Evolutionary conservation across 2,888 invertebrate genomes (phyloP), one percentile per base, ranked within the genome.

Genomic region (Eupithecia insigniata): DNA sequence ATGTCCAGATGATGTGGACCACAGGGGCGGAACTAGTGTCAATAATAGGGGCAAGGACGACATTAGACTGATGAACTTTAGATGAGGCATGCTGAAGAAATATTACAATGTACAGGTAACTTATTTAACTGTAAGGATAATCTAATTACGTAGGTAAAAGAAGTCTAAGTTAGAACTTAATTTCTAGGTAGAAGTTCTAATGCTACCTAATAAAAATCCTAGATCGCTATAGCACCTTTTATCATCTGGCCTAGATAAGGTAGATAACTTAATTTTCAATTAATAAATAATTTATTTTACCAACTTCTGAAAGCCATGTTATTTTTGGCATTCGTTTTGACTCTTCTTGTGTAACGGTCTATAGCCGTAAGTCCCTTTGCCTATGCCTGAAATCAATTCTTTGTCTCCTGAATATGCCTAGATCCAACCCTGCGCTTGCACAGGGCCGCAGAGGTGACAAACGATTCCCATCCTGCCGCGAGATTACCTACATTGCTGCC

Each of bases 401-500:
- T 7, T 34, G 34, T 34, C 43, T 4, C 43, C 5, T 46, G 46
- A 28, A 58, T 61, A 0, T 22, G 16, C 58, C 66, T 66, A 0
- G 22, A 39, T 26, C 61, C 69, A 32, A 34, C 69, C 26, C 74
- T 69, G 67, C 0, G 30, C 26, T 58, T 39, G 62, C 58, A 36
- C 32, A 60, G 62, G 6, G 22, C 34, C 36, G 36, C 36, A 73
- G 75, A 75, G 73, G 76, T 79, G 77, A 79, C 79, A 79, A 77
- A 77, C 77, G 76, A 77, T 76, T 72, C 69, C 67, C 75, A 75
- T 76, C 74, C 72, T 69, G 67, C 62, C 67, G 55, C 30, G 60
- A 70, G 75, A 78, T 78, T 76, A 75, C 76, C 68, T 71, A 72
- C 74, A 71, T 67, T 62, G 71, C 71, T 72, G 75, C 73, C 68